Conservation (phyloP, 1,140 invertebrate genomes). For the Nephila pilipes region DNA sequence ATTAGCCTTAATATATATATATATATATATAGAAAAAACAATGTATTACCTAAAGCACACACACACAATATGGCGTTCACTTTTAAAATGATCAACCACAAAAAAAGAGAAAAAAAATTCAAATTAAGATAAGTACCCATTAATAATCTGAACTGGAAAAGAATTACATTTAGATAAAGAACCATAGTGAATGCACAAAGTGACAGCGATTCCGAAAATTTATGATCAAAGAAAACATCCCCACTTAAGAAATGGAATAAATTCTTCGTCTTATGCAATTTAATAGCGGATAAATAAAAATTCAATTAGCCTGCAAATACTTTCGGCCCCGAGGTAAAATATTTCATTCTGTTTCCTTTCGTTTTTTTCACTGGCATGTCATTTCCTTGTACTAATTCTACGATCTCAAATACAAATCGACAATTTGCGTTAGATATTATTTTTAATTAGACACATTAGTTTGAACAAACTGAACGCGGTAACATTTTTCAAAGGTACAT, state of each 20-base stretch:
- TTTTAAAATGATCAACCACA: constrained; percentile 17
- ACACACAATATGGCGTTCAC: too few species aligned
- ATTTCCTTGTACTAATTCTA: background rate
- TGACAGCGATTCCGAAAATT: constrained; percentile 21
- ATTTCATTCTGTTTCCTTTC: constrained; percentile 27
- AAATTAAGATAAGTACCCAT: constrained; percentile 24
- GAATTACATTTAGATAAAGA: constrained; percentile 29
- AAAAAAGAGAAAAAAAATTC: background rate
- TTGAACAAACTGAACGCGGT: background rate
- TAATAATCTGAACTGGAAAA: constrained; percentile 24
- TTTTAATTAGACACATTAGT: constrained; percentile 41
- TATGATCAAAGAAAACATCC: constrained; percentile 44
- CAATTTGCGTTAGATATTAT: constrained; percentile 27
- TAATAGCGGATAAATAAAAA: constrained; percentile 49
- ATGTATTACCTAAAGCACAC: too few species aligned
- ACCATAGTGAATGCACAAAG: background rate
- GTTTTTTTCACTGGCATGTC: background rate
- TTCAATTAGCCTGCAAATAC: constrained; percentile 40
- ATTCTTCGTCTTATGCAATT: constrained; percentile 16
- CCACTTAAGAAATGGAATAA: constrained; percentile 27
- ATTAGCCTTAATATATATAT: background rate
- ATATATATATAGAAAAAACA: too few species aligned
- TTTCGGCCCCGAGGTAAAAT: constrained; percentile 11
- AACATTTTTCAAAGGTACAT: background rate
- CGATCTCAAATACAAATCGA: constrained; percentile 8